Evolutionary conservation across 37 sponge, comb jelly and placozoan species (phyloP).

Genomic region (Crambe crambe): DNA sequence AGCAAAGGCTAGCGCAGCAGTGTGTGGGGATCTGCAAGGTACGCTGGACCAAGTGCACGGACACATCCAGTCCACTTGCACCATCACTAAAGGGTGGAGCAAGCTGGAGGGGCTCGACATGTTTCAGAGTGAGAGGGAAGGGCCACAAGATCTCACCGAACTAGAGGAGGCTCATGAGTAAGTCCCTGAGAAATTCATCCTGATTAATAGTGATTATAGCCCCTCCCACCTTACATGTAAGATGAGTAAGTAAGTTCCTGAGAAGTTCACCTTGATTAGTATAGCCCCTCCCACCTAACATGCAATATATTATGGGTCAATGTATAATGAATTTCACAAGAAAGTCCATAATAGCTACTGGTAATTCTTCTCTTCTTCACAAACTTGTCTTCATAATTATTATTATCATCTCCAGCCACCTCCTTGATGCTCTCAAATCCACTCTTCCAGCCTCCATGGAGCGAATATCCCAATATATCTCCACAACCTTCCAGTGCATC

Average conservation of each 20-base stretch:
- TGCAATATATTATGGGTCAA: too few species aligned
- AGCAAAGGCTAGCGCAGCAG: slow-evolving; percentile 18
- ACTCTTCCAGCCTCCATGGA: slow-evolving; percentile 17
- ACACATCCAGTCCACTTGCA: neutral
- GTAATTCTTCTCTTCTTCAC: too few species aligned
- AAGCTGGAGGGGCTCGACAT: slow-evolving; percentile 31
- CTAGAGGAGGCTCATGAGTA: slow-evolving; percentile 51
- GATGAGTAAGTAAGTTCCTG: too few species aligned
- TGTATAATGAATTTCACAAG: too few species aligned
- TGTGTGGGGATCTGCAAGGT: slow-evolving; percentile 38
- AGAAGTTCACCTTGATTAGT: too few species aligned
- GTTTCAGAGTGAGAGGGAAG: slow-evolving; percentile 19
- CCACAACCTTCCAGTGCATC: slow-evolving; percentile 16
- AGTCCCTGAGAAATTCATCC: too few species aligned
- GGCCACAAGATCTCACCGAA: slow-evolving; percentile 2
- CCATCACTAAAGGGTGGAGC: slow-evolving; percentile 29
- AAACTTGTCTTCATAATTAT: too few species aligned
- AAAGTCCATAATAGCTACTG: too few species aligned
- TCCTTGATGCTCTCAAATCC: slow-evolving; percentile 23
- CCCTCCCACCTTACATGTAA: too few species aligned
- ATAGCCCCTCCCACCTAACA: too few species aligned
- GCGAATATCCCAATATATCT: slow-evolving; percentile 3
- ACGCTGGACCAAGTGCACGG: slow-evolving; percentile 19
- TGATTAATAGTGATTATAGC: too few species aligned
- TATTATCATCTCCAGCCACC: neutral